Base-by-base conservation (phyloP, 2,113 vertebrate genomes). In the Struthio camelus region DNA sequence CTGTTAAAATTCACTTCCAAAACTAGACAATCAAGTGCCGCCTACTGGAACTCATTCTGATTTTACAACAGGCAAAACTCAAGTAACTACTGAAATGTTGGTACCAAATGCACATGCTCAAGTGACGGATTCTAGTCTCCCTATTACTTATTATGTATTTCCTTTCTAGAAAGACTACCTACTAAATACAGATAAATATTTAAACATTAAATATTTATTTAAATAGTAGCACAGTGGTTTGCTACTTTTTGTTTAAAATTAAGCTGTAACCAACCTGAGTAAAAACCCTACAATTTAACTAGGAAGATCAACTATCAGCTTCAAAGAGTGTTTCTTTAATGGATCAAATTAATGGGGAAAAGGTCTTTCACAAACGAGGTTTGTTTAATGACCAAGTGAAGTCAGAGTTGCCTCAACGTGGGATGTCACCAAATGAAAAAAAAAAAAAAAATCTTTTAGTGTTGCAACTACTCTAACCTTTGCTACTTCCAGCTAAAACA, bases 171-270 rank as follows among this genome's bases (percentile, higher is more conserved):
- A 96, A 90, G 72, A 64, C 82, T 95, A 17, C 75, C 30, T 93
- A 32, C 90, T 97, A 87, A 95, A 34, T 34, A 59, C 46, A 96
- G 90, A 92, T 85, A 96, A 92, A 83, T 85, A 70, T 79, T 95
- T 91, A 83, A 96, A 88, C 87, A 34, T 32, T 34, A 59, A 59
- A 34, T 34, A 59, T 59, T 59, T 59, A 59, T 11, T 11, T 59
- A 59, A 59, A 59, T 34, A 59, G 30, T 50, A 94, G 85, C 91
- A 85, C 85, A 85, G 93, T 77, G 67, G 30, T 42, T 86, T 25
- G 64, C 93, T 97, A 96, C 91, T 93, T 96, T 97, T 95, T 92
- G 67, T 94, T 96, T 96, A 96, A 95, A 96, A 67, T 86, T 85
- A 96, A 96, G 92, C 96, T 93, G 93, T 91, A 97, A 96, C 93